These are phyloP conservation scores for Eupsilia transversa DNA, from an alignment of 2,888 invertebrate genomes.

Conservation along the genomic window DNA sequence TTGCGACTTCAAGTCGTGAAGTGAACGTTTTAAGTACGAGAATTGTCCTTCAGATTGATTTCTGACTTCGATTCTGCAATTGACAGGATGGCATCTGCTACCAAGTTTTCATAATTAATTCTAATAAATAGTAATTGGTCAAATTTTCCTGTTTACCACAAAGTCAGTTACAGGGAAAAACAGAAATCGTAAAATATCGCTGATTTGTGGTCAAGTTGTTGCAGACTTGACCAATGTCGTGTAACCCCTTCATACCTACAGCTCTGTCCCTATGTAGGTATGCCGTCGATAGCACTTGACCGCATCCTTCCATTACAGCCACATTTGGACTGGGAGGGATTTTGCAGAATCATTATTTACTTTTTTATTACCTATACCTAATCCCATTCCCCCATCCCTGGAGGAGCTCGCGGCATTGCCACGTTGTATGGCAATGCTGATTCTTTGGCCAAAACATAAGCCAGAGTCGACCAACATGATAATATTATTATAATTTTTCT, in stretches of 20 bases:
- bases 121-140: slow-evolving; percentile 32
- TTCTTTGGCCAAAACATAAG: too few species aligned
- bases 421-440: too few species aligned
- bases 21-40: too few species aligned
- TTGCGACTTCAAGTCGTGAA: too few species aligned
- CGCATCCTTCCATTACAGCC: not conserved
- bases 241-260: too few species aligned
- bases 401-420: too few species aligned
- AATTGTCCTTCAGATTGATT: too few species aligned
- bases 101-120: slow-evolving; percentile 35
- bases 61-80: too few species aligned
- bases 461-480: too few species aligned
- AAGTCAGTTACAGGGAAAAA: slow-evolving; percentile 25
- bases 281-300: not conserved
- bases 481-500: too few species aligned
- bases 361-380: not conserved
- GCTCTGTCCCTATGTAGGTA: not conserved
- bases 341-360: not conserved
- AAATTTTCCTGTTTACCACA: slow-evolving; percentile 54
- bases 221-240: too few species aligned
- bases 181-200: slow-evolving; percentile 19
- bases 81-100: too few species aligned
- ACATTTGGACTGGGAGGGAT: not conserved
- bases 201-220: slow-evolving; percentile 19
- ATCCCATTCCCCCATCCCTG: not conserved